phyloP scores from a whole-genome alignment of 2,888 invertebrate genomes.

The Sipunculus nudus region DNA sequence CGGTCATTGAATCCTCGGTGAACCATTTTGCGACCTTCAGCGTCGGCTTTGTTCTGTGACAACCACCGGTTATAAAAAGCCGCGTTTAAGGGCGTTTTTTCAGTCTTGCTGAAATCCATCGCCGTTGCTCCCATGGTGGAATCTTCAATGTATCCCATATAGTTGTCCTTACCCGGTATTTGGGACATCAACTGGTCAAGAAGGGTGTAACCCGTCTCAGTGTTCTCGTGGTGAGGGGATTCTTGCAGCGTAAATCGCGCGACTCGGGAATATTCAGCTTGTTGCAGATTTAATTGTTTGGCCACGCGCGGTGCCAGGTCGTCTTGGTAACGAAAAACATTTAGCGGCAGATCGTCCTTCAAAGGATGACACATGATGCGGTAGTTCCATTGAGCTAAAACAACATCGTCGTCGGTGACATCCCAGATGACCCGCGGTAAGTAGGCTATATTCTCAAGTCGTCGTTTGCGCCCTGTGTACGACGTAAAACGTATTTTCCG shows the following conservation, averaged over 20 bases:
- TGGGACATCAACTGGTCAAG: constrained; percentile 45
- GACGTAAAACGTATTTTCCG: constrained; percentile 49
- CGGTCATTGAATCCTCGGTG: constrained; percentile 24
- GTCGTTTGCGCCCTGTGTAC: constrained; percentile 47
- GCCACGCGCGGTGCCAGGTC: constrained; percentile 42
- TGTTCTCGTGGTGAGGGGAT: constrained; percentile 4
- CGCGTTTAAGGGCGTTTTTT: no score
- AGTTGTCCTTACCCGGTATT: constrained; percentile 50
- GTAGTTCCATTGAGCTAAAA: constrained; percentile 39
- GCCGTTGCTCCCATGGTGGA: constrained; percentile 27
- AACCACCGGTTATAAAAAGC: constrained; percentile 22
- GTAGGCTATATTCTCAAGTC: constrained; percentile 47
- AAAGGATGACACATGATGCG: constrained; percentile 47
- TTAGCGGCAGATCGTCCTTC: constrained; percentile 35
- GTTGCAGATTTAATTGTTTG: not conserved
- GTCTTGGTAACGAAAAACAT: constrained; percentile 41
- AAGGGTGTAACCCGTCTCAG: constrained; percentile 19
- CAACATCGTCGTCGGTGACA: no score
- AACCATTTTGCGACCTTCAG: constrained; percentile 4
- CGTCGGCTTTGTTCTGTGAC: not conserved
- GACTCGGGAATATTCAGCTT: not conserved
- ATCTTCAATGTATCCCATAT: constrained; percentile 36
- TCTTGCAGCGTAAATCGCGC: constrained; percentile 15
- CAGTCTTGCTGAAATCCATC: not conserved
- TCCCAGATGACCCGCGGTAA: constrained; percentile 49